phyloP scores from a whole-genome alignment of 2,888 invertebrate genomes.

The Orchesellides sinensis region DNA sequence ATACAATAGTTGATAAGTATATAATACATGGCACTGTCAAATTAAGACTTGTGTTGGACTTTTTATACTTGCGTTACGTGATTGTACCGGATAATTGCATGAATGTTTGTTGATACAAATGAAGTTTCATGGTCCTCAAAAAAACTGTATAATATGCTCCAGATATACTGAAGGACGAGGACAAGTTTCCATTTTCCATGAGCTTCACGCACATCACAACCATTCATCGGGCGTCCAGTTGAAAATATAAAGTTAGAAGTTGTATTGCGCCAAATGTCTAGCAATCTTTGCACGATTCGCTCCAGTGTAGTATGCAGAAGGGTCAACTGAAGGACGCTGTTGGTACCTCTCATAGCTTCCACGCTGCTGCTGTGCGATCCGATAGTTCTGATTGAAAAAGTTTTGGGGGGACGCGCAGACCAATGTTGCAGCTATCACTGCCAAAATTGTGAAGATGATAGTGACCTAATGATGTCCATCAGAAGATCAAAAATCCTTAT shows the following conservation, averaged over 20 bases:
- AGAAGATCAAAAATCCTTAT: background rate
- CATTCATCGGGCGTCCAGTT: too few species aligned
- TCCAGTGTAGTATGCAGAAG: slow-evolving; percentile 70
- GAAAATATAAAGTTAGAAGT: slow-evolving; percentile 40
- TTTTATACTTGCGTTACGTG: too few species aligned
- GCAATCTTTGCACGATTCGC: slow-evolving; percentile 70
- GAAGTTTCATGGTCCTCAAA: too few species aligned
- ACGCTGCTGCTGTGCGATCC: slow-evolving; percentile 53
- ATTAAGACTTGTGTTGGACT: too few species aligned
- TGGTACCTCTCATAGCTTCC: slow-evolving; percentile 34
- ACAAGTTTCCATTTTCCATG: too few species aligned
- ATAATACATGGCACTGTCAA: too few species aligned
- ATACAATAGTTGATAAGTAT: too few species aligned
- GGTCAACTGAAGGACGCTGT: slow-evolving; percentile 68
- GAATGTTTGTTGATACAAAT: too few species aligned
- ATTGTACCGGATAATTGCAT: too few species aligned
- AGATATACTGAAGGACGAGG: too few species aligned
- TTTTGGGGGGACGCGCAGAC: slow-evolving; percentile 50
- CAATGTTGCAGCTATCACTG: slow-evolving; percentile 6
- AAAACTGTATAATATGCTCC: background rate
- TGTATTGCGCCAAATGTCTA: slow-evolving; percentile 67
- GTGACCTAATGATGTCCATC: slow-evolving; percentile 14
- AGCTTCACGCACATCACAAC: too few species aligned
- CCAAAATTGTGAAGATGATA: slow-evolving; percentile 22
- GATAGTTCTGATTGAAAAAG: slow-evolving; percentile 63